Base-by-base conservation (phyloP, 2,113 vertebrate species). In the Formicarius rufipectus region DNA sequence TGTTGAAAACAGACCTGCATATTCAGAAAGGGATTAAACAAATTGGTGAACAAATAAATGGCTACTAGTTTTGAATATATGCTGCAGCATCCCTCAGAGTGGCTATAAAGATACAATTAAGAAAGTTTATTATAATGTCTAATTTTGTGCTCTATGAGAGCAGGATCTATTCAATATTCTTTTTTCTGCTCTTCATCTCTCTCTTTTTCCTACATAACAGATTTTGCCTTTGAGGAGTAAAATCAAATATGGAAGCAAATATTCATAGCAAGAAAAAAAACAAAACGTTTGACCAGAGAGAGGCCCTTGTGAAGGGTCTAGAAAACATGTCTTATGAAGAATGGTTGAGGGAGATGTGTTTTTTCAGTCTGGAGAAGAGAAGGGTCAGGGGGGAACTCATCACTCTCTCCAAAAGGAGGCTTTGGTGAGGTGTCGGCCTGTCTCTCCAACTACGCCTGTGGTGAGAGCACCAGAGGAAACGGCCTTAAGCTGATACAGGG, bases 251-350 rank as follows among this genome's bases (percentile, higher is more conserved):
- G 8, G 13, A 85, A 69, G 15, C 50, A 85, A 56, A 37, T 76
- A 72, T 47, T 20, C 30, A 37, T 33, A 63, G 10, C 50, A 83
- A 66, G 14, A 63, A 83, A 35, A 56, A n/a, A n/a, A n/a, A n/a
- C n/a, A n/a, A n/a, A 85, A n/a, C 10, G n/a, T 49, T 85, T 74
- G 2, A 27, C 49, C n/a, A 39, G 12, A 47, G 22, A 74, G 56
- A 3, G 2, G 23, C 5, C 14, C 5, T 45, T 1, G 0, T 45
- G 27, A 64, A 55, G 28, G 9, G 6, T 56, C 30, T 49, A 47
- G 23, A 49, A 74, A 84, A 28, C 28, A 6, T 28, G 19, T 49
- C 30, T 40, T 84, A 40, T 20, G 19, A 56, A 30, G 9, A 49
- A 25, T 15, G 12, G 6, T 24, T 75, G 19, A 56, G 30, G 30